Percentiles rank a stretch among this genome's conserved stretches.
These are phyloP conservation scores for Bubo scandiacus DNA, from an alignment of 2,113 vertebrate species.

Conservation along the genomic window DNA sequence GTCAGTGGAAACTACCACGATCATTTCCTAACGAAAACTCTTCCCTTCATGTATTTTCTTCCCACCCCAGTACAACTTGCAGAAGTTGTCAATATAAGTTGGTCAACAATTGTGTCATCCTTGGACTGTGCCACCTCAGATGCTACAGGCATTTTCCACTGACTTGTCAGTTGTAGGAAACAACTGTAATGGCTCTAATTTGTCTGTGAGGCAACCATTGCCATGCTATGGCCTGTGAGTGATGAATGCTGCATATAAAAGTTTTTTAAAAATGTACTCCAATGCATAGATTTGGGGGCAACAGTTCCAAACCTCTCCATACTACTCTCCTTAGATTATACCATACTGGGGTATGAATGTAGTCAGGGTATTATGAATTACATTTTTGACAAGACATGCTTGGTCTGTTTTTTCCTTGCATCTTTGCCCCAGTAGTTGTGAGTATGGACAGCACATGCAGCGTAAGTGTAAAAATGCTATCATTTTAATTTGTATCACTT, in stretches of 20 bases:
- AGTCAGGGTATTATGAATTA: not conserved
- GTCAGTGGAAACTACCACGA: not conserved
- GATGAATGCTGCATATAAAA: not conserved
- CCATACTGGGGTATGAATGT: not conserved
- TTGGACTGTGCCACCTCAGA: not conserved
- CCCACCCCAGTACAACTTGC: not conserved
- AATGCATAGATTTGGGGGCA: not conserved
- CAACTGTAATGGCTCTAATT: not conserved
- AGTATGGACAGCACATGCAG: not conserved
- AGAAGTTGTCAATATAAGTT: not conserved
- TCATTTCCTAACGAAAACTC: not conserved
- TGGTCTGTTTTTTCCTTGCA: not conserved
- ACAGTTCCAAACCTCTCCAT: not conserved
- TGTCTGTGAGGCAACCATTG: not conserved
- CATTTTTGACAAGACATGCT: rapidly evolving
- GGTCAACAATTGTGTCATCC: not conserved
- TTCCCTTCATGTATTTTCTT: not conserved
- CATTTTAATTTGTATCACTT: not conserved
- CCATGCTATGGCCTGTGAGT: not conserved
- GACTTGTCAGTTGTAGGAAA: not conserved
- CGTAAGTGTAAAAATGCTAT: not conserved
- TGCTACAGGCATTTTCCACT: not conserved
- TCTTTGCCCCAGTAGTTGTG: not conserved
- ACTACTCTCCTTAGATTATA: not conserved
- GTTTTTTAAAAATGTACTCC: not conserved